A percentile compares a stretch with the other conserved stretches of the same genome.
Conservation (phyloP, 2,797 vertebrate species). For the Enteromius fasciolatus region DNA sequence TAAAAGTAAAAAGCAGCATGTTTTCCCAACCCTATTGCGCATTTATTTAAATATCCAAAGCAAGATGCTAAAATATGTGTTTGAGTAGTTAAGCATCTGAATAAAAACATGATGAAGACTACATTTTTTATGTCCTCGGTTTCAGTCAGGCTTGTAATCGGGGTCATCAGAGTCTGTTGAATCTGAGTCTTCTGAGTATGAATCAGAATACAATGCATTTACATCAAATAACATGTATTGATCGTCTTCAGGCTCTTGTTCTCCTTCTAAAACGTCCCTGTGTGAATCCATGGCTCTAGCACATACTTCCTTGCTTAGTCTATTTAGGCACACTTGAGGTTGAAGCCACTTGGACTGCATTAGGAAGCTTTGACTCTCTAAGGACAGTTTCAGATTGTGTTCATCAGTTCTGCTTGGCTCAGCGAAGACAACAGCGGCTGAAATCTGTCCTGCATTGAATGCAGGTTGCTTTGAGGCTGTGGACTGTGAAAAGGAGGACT, state of each 20-base stretch:
- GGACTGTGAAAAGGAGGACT: not conserved
- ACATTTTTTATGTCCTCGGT: slow-evolving; percentile 29
- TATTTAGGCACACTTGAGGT: slow-evolving; percentile 68
- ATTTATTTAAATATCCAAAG: not conserved
- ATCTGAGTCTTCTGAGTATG: slow-evolving; percentile 59
- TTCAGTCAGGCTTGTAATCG: slow-evolving; percentile 64
- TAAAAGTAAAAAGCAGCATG: not conserved
- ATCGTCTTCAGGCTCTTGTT: not conserved
- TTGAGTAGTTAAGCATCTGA: not conserved
- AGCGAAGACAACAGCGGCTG: not conserved
- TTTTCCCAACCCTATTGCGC: not conserved
- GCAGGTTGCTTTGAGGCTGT: slow-evolving; percentile 1
- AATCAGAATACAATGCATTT: slow-evolving; percentile 68
- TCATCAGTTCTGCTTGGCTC: slow-evolving; percentile 1
- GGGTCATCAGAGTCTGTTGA: slow-evolving; percentile 62
- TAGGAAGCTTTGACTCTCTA: slow-evolving; percentile 59
- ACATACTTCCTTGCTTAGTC: slow-evolving; percentile 61
- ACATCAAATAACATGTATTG: slow-evolving; percentile 62
- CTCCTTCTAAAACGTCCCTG: not conserved
- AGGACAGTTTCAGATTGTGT: slow-evolving; percentile 55
- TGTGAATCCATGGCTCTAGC: not conserved
- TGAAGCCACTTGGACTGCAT: slow-evolving; percentile 66
- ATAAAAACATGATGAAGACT: not conserved
- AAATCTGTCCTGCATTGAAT: slow-evolving; percentile 16
- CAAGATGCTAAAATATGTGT: not conserved